Conservation (phyloP, 2,888 invertebrate species). For the Hyppa rectilinea region DNA sequence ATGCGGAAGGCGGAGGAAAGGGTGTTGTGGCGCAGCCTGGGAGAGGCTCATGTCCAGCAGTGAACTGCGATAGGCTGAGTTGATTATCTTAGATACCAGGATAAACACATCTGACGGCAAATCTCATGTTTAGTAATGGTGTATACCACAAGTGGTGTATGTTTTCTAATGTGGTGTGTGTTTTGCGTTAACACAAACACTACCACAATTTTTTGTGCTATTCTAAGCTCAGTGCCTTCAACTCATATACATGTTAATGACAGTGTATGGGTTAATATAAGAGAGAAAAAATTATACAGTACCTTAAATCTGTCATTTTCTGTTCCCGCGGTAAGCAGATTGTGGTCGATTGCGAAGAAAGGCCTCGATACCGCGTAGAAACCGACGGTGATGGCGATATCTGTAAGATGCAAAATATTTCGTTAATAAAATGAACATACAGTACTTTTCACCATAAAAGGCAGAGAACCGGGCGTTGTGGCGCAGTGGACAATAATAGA, state of each 20-base stretch:
- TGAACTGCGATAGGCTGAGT: too few relatives aligned
- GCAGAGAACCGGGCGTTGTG: not conserved
- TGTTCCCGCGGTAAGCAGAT: constrained; percentile 91
- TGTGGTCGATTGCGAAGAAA: constrained; percentile 95
- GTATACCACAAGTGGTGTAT: too few relatives aligned
- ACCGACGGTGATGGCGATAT: constrained; percentile 98
- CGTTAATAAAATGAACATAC: not conserved
- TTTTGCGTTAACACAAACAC: too few relatives aligned
- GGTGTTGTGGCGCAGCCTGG: too few relatives aligned
- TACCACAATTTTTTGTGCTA: too few relatives aligned
- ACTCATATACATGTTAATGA: too few relatives aligned
- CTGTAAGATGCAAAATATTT: constrained; percentile 82
- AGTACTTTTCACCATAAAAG: not conserved
- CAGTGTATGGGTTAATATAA: not conserved
- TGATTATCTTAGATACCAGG: not conserved
- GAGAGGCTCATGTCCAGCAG: too few relatives aligned
- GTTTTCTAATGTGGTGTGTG: too few relatives aligned
- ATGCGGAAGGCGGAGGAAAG: too few relatives aligned
- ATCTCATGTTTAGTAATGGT: not conserved
- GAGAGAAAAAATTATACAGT: constrained; percentile 40
- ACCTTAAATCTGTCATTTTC: constrained; percentile 96
- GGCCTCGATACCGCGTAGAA: constrained; percentile 98
- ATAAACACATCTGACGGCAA: not conserved
- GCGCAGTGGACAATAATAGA: not conserved
- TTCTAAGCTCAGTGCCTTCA: too few relatives aligned